Conservation (phyloP, 2,113 vertebrate genomes). For the Dromas ardeola region DNA sequence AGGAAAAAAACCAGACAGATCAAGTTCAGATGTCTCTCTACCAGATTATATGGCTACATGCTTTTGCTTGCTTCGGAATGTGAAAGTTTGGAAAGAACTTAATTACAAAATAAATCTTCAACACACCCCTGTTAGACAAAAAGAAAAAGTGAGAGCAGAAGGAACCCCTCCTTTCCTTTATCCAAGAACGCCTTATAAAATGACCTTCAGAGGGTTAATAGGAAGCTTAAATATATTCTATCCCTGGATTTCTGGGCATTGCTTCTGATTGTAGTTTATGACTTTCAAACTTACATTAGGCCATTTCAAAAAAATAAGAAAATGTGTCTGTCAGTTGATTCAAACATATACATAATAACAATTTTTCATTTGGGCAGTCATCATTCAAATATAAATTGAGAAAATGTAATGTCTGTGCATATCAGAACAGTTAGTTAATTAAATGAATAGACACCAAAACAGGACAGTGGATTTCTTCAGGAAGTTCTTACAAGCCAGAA, state of each 20-base stretch:
- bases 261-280: neutral
- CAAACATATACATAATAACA: neutral
- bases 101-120: neutral
- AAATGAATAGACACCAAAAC: neutral
- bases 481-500: constrained; percentile 6
- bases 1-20: neutral
- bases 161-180: neutral
- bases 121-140: neutral
- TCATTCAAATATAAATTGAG: neutral
- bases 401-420: neutral
- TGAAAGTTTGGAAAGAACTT: neutral
- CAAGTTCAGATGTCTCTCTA: neutral
- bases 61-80: neutral
- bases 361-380: neutral
- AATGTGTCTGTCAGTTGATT: neutral
- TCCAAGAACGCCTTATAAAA: neutral
- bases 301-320: neutral
- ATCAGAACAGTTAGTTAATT: neutral
- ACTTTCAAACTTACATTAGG: neutral
- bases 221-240: neutral
- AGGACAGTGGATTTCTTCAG: neutral
- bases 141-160: neutral
- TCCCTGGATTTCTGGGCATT: neutral
- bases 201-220: neutral
- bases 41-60: neutral